A percentile compares a stretch with the other conserved stretches of the same genome.
phyloP scores from a whole-genome alignment of 1,140 invertebrate species.

The Arctopsyche grandis region DNA sequence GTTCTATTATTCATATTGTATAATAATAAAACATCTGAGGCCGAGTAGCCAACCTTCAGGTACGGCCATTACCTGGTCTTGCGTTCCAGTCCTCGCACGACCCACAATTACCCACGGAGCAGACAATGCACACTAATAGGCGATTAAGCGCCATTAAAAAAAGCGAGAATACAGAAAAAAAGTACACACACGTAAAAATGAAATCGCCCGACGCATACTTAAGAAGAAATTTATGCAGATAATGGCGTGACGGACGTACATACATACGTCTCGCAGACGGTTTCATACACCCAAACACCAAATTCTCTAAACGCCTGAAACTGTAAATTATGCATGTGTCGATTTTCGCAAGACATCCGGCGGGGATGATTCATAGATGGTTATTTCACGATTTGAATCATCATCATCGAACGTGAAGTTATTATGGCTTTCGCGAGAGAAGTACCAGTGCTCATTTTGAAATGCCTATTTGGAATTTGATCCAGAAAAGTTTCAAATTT shows the following conservation, averaged over 20 bases:
- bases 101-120: not conserved
- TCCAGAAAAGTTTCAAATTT: too few species aligned
- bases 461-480: too few species aligned
- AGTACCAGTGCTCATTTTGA: too few species aligned
- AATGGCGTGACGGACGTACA: not conserved
- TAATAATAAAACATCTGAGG: not conserved
- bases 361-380: not conserved
- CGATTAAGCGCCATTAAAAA: not conserved
- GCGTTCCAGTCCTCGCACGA: not conserved
- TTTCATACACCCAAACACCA: not conserved
- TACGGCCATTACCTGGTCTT: not conserved
- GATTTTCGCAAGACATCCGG: not conserved
- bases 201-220: conserved; percentile 2
- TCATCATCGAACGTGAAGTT: too few species aligned
- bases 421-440: too few species aligned
- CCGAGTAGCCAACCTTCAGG: not conserved
- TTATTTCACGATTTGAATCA: not conserved
- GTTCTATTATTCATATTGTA: not conserved
- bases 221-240: conserved; percentile 5
- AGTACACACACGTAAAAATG: conserved; percentile 3
- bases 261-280: not conserved
- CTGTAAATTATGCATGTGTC: not conserved
- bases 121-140: not conserved
- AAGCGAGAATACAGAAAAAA: not conserved
- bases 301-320: not conserved